Conservation (phyloP, 2,888 invertebrate genomes). For the Boloria euphrosyne region DNA sequence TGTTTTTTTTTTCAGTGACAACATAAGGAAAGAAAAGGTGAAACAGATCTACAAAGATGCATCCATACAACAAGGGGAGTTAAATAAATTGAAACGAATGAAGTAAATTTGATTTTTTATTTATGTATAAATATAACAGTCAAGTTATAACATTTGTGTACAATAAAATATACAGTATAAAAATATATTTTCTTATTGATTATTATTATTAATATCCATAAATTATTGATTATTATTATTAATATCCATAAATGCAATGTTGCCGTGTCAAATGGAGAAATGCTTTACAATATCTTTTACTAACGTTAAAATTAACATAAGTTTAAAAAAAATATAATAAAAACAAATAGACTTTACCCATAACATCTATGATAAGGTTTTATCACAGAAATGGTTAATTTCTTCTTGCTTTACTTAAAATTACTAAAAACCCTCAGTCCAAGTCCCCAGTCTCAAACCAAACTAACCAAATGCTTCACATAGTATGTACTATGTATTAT, state of each 20-base stretch:
- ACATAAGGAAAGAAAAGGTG: slow-evolving; percentile 90
- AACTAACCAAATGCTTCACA: no score
- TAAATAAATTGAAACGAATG: slow-evolving; percentile 86
- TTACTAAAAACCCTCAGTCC: no score
- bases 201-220: not conserved
- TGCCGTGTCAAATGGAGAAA: no score
- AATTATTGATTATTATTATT: not conserved
- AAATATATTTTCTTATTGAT: not conserved
- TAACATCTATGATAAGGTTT: no score
- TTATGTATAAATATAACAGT: slow-evolving; percentile 22
- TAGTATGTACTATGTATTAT: no score
- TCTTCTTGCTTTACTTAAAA: no score
- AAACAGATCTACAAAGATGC: slow-evolving; percentile 91
- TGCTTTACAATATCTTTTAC: no score
- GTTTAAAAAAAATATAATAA: no score
- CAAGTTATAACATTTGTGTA: not conserved
- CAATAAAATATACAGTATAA: slow-evolving; percentile 5
- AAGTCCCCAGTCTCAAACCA: no score
- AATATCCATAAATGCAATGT: not conserved
- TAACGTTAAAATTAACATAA: no score
- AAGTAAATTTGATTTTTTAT: slow-evolving; percentile 58
- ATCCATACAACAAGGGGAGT: slow-evolving; percentile 91
- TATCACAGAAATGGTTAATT: no score
- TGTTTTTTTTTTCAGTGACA: slow-evolving; percentile 84
- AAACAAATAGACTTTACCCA: no score